Conservation (phyloP, 2,888 invertebrate genomes). For the Myathropa florea region DNA sequence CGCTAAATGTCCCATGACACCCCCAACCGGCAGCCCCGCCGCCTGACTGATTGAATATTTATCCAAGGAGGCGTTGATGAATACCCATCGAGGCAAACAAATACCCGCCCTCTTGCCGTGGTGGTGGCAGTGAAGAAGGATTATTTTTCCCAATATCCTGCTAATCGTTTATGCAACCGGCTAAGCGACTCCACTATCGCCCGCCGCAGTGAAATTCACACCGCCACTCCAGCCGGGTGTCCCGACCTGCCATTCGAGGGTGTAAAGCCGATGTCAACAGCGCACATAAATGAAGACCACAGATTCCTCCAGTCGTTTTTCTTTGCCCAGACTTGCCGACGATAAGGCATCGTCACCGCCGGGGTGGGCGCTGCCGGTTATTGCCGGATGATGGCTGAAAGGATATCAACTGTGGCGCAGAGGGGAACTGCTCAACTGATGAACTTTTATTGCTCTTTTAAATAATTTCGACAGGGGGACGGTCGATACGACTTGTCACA, state of each 20-base stretch:
- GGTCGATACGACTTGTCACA: slow-evolving; percentile 25
- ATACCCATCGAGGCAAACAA: slow-evolving; percentile 49
- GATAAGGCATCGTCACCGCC: background rate
- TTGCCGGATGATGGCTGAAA: background rate
- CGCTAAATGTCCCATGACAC: slow-evolving; percentile 1
- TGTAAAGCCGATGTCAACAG: slow-evolving; percentile 61
- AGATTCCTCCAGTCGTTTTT: slow-evolving; percentile 1
- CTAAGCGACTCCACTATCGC: slow-evolving; percentile 41
- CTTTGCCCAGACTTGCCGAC: background rate
- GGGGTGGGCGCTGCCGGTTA: background rate
- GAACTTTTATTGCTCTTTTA: slow-evolving; percentile 62
- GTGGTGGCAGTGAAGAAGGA: slow-evolving; percentile 14
- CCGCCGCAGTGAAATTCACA: background rate
- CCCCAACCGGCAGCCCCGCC: background rate
- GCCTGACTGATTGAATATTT: slow-evolving; percentile 10
- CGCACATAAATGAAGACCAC: slow-evolving; percentile 46
- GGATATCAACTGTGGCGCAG: background rate
- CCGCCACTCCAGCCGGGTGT: background rate
- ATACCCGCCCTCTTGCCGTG: background rate
- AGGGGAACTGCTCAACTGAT: background rate
- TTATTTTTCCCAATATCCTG: slow-evolving; percentile 65
- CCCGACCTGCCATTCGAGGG: slow-evolving; percentile 34
- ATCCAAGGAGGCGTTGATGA: slow-evolving; percentile 57
- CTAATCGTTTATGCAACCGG: slow-evolving; percentile 65
- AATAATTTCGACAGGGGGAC: slow-evolving; percentile 51